Base-by-base conservation (phyloP, 2,888 invertebrate species). In the Neoascia interrupta region DNA sequence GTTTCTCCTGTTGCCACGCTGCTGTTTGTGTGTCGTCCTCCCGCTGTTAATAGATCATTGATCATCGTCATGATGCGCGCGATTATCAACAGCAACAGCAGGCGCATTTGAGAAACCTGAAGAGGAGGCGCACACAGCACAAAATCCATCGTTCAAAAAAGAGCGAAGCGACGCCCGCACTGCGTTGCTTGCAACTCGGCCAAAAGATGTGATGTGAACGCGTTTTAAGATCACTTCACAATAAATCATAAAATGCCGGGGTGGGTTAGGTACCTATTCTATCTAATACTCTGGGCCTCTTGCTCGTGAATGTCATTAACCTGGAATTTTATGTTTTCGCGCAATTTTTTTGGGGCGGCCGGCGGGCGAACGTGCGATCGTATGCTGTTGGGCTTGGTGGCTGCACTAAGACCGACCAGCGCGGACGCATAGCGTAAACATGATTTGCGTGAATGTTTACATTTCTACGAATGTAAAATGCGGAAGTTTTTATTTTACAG, bases 401-500 rank as follows among this genome's bases (percentile, higher is more conserved):
- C 26, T 37, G 60, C 23, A n/a, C n/a, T 15, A 2, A 5, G 16
- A n/a, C n/a, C 16, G 28, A 34, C 31, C 28, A 18, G 39, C 39
- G 53, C 21, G 26, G n/a, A 60, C 47, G 53, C 54, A 60, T 56
- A 61, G 73, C 73, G 66, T 73, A 79, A 73, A 73, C 73, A 73
- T 66, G 61, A 79, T 79, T 73, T 73, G 73, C 68, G 73, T 56
- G 49, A 61, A 73, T 73, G 79, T 79, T 79, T 79, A 79, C 79
- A 79, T 68, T 79, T 68, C 73, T 66, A 23, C 66, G 73, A 79
- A 79, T 73, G 66, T 28, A 68, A 79, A 79, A 79, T 68, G 79
- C 79, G 79, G 79, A 79, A 79, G 79, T 79, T 79, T 79, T 79
- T 79, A 79, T 79, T 79, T 79, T 79, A n/a, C 66, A 43, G 31